These are phyloP conservation scores for Cepaea nemoralis DNA, from an alignment of 1,140 invertebrate genomes.

Conservation along the genomic window DNA sequence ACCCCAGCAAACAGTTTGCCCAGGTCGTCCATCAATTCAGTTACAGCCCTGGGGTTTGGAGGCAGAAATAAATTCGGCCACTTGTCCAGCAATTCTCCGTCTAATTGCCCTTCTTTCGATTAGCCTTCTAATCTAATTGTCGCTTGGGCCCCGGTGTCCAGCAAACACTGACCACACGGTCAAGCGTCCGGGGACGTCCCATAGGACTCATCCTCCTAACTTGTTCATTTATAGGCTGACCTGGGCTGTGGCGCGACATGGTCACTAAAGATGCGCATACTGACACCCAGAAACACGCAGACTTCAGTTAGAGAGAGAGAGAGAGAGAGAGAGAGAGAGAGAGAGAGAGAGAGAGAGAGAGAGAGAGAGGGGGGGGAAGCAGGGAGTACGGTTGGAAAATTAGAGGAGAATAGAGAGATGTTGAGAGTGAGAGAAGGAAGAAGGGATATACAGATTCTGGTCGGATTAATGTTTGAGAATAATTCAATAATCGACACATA, in stretches of 20 bases:
- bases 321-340: too few species aligned
- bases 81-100: background rate
- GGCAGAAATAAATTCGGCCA: background rate
- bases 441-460: too few species aligned
- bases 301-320: too few species aligned
- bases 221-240: slow-evolving; percentile 20
- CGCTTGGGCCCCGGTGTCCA: slow-evolving; percentile 10
- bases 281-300: too few species aligned
- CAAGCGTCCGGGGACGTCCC: background rate
- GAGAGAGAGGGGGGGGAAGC: too few species aligned
- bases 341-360: too few species aligned
- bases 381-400: too few species aligned
- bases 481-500: too few species aligned
- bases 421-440: too few species aligned
- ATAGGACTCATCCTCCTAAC: background rate
- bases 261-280: slow-evolving; percentile 5
- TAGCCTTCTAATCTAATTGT: slow-evolving; percentile 22
- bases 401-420: too few species aligned
- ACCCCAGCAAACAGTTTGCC: background rate
- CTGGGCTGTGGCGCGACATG: background rate
- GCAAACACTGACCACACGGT: background rate
- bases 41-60: background rate
- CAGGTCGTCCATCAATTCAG: slow-evolving; percentile 1
- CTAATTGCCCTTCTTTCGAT: slow-evolving; percentile 19
- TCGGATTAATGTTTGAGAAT: too few species aligned